phyloP scores from a whole-genome alignment of 1,140 invertebrate species.

The Hylyphantes graminicola region DNA sequence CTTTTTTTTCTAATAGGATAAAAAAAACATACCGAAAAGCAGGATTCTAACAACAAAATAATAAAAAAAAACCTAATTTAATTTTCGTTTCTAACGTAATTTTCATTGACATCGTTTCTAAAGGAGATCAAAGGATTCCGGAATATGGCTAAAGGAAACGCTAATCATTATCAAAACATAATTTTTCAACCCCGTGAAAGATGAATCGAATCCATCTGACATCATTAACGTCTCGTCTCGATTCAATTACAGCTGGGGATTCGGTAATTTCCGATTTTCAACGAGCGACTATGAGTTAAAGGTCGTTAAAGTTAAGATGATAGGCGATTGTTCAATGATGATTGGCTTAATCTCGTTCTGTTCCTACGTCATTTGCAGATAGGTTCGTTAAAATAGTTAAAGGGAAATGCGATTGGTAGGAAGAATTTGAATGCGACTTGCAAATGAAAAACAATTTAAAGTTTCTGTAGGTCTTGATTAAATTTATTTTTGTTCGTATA shows the following conservation, averaged over 20 bases:
- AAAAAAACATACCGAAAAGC: too few relatives aligned
- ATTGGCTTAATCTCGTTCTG: slow-evolving; percentile 48
- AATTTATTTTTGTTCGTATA: too few relatives aligned
- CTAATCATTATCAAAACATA: slow-evolving; percentile 42
- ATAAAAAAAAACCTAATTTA: too few relatives aligned
- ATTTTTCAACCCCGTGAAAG: slow-evolving; percentile 29
- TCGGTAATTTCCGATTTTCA: slow-evolving; percentile 40
- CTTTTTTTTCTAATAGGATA: too few relatives aligned
- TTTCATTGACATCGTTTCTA: too few relatives aligned
- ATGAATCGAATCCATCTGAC: slow-evolving; percentile 48
- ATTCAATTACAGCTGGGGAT: slow-evolving; percentile 39
- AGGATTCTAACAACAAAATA: too few relatives aligned
- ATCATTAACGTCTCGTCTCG: slow-evolving; percentile 46
- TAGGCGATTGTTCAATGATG: slow-evolving; percentile 34
- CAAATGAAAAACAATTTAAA: too few relatives aligned
- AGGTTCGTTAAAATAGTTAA: slow-evolving; percentile 45
- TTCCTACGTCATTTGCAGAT: slow-evolving; percentile 20
- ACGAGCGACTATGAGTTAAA: slow-evolving; percentile 8
- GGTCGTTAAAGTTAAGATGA: slow-evolving; percentile 53
- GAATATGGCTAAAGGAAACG: neutral
- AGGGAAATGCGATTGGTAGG: too few relatives aligned
- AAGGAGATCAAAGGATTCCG: neutral
- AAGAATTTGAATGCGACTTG: too few relatives aligned
- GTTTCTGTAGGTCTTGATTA: too few relatives aligned
- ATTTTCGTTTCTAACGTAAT: too few relatives aligned